phyloP scores from a whole-genome alignment of 2,113 vertebrate species.

The Chrysochloris asiatica region DNA sequence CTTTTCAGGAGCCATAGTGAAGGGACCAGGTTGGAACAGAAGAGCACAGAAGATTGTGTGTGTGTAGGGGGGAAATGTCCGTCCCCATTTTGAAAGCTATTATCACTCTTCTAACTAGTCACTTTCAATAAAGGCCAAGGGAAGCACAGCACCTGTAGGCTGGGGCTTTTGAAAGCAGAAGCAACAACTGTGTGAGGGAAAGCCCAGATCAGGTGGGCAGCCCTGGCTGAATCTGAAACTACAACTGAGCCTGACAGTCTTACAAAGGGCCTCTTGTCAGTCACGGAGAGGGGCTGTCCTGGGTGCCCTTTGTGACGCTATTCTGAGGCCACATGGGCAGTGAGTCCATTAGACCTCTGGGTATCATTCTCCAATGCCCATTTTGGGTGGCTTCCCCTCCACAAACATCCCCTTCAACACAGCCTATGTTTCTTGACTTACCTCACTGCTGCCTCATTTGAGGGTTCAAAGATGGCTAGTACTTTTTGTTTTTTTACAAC shows the following conservation, averaged over 20 bases:
- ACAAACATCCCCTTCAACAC: not conserved
- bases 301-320: not conserved
- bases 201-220: not conserved
- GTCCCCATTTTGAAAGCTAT: no score
- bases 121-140: not conserved
- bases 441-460: not conserved
- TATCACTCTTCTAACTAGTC: no score
- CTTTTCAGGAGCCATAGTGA: no score
- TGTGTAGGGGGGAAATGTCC: no score
- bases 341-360: no score
- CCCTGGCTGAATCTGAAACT: not conserved
- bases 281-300: not conserved
- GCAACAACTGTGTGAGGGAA: slow-evolving; percentile 17
- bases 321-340: not conserved
- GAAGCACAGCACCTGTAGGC: not conserved
- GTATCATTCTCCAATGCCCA: not conserved
- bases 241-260: not conserved
- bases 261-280: not conserved
- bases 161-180: not conserved
- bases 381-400: not conserved
- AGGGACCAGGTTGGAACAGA: no score
- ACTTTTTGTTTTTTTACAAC: not conserved
- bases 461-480: not conserved
- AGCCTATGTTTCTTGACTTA: not conserved
- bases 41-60: no score